Evolutionary conservation across 2,888 invertebrate species (phyloP).

Genomic region (Gymnocheta viridis): DNA sequence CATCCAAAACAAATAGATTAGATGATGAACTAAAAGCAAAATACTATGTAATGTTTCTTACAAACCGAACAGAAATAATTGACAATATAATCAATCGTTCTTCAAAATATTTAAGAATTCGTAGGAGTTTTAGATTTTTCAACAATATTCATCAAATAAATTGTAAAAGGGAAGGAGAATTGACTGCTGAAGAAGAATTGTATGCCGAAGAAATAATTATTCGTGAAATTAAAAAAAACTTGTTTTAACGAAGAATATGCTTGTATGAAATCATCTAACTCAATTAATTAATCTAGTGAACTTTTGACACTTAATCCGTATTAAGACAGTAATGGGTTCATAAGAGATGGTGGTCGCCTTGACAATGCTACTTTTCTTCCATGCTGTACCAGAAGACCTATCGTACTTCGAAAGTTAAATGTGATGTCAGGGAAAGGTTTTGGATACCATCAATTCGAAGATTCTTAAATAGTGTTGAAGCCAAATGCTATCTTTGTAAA

Average conservation of each 20-base stretch:
- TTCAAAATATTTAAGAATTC: too few species aligned
- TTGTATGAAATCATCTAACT: too few species aligned
- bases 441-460: not conserved
- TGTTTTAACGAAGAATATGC: too few species aligned
- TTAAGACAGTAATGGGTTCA: not conserved
- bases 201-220: not conserved
- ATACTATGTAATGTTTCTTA: too few species aligned
- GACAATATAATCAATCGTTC: too few species aligned
- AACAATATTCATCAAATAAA: not conserved
- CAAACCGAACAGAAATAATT: too few species aligned
- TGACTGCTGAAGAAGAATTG: not conserved
- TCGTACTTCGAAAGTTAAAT: not conserved
- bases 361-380: not conserved
- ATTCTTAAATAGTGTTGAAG: not conserved
- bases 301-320: not conserved
- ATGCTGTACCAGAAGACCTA: not conserved
- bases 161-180: not conserved
- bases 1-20: not conserved
- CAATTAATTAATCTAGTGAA: too few species aligned
- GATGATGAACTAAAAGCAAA: not conserved
- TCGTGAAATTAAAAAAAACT: not conserved
- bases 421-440: not conserved
- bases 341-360: not conserved
- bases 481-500: not conserved
- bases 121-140: not conserved